Conservation (phyloP, 1,140 invertebrate genomes). For the Meloidogyne exigua region DNA sequence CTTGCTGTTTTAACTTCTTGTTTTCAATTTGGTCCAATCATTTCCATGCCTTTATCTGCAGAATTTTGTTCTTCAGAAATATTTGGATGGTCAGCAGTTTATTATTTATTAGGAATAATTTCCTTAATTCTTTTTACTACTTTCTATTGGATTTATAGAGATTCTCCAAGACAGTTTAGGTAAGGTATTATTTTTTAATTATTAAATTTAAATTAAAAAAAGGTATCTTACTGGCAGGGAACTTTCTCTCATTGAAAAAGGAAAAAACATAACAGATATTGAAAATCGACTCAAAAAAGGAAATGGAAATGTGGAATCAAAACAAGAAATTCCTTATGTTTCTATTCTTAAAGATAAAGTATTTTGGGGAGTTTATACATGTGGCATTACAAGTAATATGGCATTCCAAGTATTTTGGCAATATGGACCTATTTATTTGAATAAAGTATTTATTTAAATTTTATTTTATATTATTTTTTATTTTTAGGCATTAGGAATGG, state of each 20-base stretch:
- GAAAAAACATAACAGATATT: not conserved
- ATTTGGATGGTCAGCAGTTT: slow-evolving; percentile 19
- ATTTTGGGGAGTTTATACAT: slow-evolving; percentile 32
- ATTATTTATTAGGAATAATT: slow-evolving; percentile 10
- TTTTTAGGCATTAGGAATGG: slow-evolving; percentile 17
- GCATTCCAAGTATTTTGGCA: slow-evolving; percentile 52
- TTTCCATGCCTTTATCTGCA: slow-evolving; percentile 18
- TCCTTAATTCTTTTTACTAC: slow-evolving; percentile 4
- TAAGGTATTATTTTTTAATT: not conserved
- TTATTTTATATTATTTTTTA: not conserved
- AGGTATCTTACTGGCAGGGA: not conserved
- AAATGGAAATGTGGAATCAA: not conserved
- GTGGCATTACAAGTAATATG: slow-evolving; percentile 15
- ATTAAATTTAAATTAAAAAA: not conserved
- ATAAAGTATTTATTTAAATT: slow-evolving; percentile 40
- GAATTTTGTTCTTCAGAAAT: slow-evolving; percentile 14
- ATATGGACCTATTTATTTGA: slow-evolving; percentile 57
- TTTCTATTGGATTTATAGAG: slow-evolving; percentile 15
- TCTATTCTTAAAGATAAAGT: slow-evolving; percentile 11
- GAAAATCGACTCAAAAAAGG: not conserved
- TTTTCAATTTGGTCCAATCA: slow-evolving; percentile 23
- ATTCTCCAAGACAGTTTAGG: slow-evolving; percentile 6
- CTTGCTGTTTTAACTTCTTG: not conserved
- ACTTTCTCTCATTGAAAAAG: not conserved
- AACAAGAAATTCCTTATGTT: not conserved